phyloP scores from a whole-genome alignment of 2,797 vertebrate species.

The Acomys russatus region DNA sequence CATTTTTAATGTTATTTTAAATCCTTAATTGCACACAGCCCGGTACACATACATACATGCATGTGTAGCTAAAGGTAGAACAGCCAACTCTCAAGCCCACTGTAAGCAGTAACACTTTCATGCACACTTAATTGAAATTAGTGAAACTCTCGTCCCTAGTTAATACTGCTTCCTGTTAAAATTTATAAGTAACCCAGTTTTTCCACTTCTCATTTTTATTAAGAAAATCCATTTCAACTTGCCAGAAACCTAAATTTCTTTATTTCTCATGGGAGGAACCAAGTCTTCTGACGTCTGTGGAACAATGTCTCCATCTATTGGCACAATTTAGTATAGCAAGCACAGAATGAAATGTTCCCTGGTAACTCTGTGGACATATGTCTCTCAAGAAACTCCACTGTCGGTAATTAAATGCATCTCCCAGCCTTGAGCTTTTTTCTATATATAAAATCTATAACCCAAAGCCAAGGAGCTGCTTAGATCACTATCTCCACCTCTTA shows the following conservation, averaged over 20 bases:
- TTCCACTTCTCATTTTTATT: conserved; percentile 79
- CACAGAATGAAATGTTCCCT: conserved; percentile 52
- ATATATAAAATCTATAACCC: conserved; percentile 64
- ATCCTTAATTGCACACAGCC: neutral
- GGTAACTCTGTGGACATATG: conserved; percentile 52
- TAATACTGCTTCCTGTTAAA: conserved; percentile 82
- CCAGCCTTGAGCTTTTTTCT: neutral
- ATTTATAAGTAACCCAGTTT: conserved; percentile 82
- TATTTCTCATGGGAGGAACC: conserved; percentile 18
- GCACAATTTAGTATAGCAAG: conserved; percentile 73
- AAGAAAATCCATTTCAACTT: conserved; percentile 80
- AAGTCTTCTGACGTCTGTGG: conserved; percentile 37
- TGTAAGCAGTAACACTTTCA: conserved; percentile 63
- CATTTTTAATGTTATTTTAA: conserved; percentile 44
- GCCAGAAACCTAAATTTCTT: conserved; percentile 66
- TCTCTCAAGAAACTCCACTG: conserved; percentile 56
- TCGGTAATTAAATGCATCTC: conserved; percentile 75
- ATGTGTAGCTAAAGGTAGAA: neutral
- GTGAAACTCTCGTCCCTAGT: conserved; percentile 56
- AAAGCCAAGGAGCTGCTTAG: neutral
- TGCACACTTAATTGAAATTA: conserved; percentile 70
- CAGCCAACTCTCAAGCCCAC: conserved; percentile 60
- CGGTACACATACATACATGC: conserved; percentile 23
- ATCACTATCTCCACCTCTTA: conserved; percentile 19
- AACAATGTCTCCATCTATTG: conserved; percentile 88